Evolutionary conservation across 2,797 vertebrate genomes (phyloP), one percentile per base, ranked within the genome.

Genomic region (Hybognathus amarus): DNA sequence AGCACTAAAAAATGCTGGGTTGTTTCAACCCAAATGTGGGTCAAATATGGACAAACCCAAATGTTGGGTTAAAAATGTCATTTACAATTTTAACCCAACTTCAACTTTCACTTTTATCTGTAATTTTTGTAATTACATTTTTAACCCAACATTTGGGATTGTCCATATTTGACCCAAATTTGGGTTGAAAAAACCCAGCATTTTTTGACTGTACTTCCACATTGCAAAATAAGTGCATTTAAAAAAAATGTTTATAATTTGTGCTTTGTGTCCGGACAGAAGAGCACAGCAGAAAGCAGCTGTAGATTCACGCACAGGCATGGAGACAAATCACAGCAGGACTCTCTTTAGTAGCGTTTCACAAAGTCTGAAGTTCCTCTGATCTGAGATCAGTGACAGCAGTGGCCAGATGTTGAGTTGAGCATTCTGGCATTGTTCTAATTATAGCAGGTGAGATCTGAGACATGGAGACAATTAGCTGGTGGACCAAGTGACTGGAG

Each of bases 361-460:
- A 63, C 54, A 73, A 73, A n/a, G 38, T 50, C 9, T 82, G 80
- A 50, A 2, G 56, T 68, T 63, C 63, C 33, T 80, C 33, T 86
- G 54, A 86, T 86, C 24, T 77, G 77, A 80, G 54, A 76, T 64
- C 74, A 69, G 77, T 71, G 50, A 77, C 73, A 66, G 30, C 24
- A 6, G 13, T 40, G 36, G 61, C 38, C 76, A 83, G 77, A 86
- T 80, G 81, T 83, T 76, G 70, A 80, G 74, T 61, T 54, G n/a
- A 27, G 27, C 13, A 18, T 80, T 83, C 63, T 76, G 77, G 18
- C 15, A 56, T 64, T 80, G 63, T 76, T 79, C 61, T 79, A 74
- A 74, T 79, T 74, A 82, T 40, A 80, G 33, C 77, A 83, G 36
- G 27, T 73, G 79, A 52, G 56, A 82, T 76, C 52, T 78, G 59